Evolutionary conservation across 2,113 vertebrate genomes (phyloP).

Genomic region (Tychaedon coryphoeus): DNA sequence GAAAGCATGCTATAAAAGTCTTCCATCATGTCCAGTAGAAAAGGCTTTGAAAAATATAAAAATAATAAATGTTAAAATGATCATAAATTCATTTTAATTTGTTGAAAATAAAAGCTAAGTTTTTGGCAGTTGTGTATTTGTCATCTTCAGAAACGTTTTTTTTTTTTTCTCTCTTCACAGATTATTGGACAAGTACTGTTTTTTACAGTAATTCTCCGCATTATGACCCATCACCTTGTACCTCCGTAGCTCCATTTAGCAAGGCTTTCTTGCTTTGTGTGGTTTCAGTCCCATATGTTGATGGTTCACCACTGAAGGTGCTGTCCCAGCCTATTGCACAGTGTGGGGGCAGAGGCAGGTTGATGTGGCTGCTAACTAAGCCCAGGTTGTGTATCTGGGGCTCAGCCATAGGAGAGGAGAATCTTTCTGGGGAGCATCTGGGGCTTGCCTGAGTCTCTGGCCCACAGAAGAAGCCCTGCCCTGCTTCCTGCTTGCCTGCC

Average conservation of each 20-base stretch:
- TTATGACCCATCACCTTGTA: not conserved
- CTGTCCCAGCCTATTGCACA: no score
- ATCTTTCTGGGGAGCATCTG: fast-evolving
- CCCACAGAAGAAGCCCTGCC: not conserved
- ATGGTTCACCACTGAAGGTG: not conserved
- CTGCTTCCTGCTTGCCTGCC: fast-evolving
- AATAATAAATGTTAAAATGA: not conserved
- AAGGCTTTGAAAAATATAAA: not conserved
- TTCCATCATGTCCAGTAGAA: not conserved
- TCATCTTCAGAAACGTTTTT: not conserved
- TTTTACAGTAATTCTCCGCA: not conserved
- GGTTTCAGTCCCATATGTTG: not conserved
- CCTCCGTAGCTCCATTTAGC: not conserved
- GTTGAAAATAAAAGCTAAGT: not conserved
- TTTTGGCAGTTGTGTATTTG: not conserved
- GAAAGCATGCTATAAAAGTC: not conserved
- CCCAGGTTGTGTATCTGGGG: not conserved
- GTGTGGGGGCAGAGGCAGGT: not conserved
- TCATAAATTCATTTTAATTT: not conserved
- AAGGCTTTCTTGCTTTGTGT: not conserved
- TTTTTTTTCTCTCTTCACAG: no score
- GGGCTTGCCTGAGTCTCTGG: not conserved
- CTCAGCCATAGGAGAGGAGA: not conserved
- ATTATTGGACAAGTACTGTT: fast-evolving
- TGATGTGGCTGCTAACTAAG: not conserved